Evolutionary conservation across 30 jellyfish, hydroid and myxozoan species (phyloP), one percentile per base, ranked within the genome.

Genomic region (Aurelia coerulea): DNA sequence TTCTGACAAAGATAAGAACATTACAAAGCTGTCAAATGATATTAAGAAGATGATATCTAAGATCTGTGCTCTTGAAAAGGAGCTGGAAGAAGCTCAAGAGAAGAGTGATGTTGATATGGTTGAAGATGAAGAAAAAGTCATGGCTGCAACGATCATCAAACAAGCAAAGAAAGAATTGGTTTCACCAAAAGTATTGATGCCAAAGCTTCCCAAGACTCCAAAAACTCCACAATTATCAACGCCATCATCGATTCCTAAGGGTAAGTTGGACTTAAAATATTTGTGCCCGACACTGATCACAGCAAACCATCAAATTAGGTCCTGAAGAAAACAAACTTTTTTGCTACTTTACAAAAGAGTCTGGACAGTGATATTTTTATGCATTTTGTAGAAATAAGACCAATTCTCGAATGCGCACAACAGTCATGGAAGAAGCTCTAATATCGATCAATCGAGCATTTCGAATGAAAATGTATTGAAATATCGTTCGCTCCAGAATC

Each of bases 231-330:
- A 39, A 31, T 46, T 35, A 2, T 68, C 77, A 31, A 77, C 87
- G 33, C 87, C 87, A 56, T 23, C 78, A 35, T 18, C 66, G 46
- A 77, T 19, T 33, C 87, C 87, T 59, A 39, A 60, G 33, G 87
- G 87, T 77, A 77, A 2, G 66, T 56, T 7, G 16, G 5, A 23
- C 15, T 13, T 46, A 46, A 14, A 46, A 46, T 46, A 1, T 46
- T 46, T 46, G 56, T 4, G 16, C 8, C 56, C 14, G 56, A 46
- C 15, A 46, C 14, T 46, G 56, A 46, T 46, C 56, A 46, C 56
- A 46, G 56, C 56, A 46, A 0, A 14, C 1, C 14, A 46, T 5
- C 15, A 46, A 14, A 46, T 46, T 46, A 4, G 56, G 14, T 46
- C 2, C 13, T 13, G 56, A 46, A 46, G 12, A 46, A 9, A 46